Base-by-base conservation (phyloP, 2,113 vertebrate genomes). In the Reinhardtius hippoglossoides region DNA sequence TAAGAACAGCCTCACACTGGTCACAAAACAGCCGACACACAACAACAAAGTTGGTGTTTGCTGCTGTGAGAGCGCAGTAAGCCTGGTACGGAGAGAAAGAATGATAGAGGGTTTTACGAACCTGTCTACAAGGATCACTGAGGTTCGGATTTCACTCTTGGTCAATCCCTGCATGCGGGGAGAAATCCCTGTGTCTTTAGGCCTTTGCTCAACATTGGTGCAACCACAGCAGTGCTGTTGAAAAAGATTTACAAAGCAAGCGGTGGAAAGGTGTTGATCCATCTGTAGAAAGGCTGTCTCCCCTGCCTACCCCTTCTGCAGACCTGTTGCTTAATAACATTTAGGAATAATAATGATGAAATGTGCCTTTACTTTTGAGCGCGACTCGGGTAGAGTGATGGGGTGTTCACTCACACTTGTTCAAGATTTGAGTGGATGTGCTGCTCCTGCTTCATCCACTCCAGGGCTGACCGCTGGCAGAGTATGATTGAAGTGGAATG, bases 401-500 rank as follows among this genome's bases (percentile, higher is more conserved):
- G 54, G 54, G 65, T 67, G 75, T 83, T 84, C 31, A 26, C 70
- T 84, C 67, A 64, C 60, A 67, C 35, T 67, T 84, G 70, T 57
- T 57, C 15, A 2, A 57, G 58, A 67, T 75, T 65, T 81, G 70
- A 83, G 81, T 79, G 67, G 66, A 71, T 67, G 78, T 75, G 76
- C 37, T 73, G 67, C 64, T 69, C 20, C 68, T 50, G 27, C 71
- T 64, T 80, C 62, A 77, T 80, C 65, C 73, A 83, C 78, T 83
- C 50, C 20, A 42, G 80, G 71, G 23, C 74, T 74, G 76, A 60
- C 79, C 75, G 27, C 64, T 83, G 83, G 81, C 75, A 59, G 72
- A 57, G 63, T 73, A 72, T 79, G 86, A 89, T 84, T 88, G 82
- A 89, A 90, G 86, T 80, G 54, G 68, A 81, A 83, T 89, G 89